These are phyloP conservation scores for Cephalopachus bancanus DNA, from an alignment of 2,797 vertebrate genomes.

Conservation along the genomic window DNA sequence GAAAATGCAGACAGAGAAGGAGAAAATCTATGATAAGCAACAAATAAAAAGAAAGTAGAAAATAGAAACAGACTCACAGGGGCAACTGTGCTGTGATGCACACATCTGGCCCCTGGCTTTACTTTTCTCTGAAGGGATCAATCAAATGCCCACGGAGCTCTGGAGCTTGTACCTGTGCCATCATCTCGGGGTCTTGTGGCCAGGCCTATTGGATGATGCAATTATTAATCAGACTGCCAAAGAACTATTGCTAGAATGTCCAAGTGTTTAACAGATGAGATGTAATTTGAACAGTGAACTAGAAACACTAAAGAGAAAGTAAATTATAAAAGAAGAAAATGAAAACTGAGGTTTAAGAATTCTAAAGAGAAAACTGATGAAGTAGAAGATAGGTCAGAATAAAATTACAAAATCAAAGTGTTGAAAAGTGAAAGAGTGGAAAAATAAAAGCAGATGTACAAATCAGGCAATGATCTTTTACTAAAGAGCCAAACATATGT, in stretches of 20 bases:
- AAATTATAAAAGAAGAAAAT: not conserved
- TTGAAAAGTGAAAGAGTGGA: not conserved
- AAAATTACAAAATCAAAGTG: not conserved
- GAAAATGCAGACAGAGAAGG: not conserved
- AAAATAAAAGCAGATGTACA: not conserved
- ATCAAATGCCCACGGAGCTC: not conserved
- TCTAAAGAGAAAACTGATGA: not conserved
- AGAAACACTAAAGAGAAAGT: not conserved
- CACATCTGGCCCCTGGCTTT: not conserved
- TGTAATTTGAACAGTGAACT: not conserved
- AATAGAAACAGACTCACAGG: not conserved
- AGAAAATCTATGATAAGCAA: not conserved
- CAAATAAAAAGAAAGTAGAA: not conserved
- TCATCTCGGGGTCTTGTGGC: not conserved
- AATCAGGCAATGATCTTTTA: not conserved
- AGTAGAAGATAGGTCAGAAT: not conserved
- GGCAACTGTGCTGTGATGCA: not conserved
- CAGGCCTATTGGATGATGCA: not conserved
- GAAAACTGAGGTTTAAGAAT: not conserved
- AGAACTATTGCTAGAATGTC: not conserved
- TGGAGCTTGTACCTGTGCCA: not conserved
- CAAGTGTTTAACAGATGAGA: not conserved
- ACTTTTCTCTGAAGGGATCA: not conserved
- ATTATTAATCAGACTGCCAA: not conserved
- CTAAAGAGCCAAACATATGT: too few relatives aligned